These are phyloP conservation scores for Isaurus tuberculatus DNA, from an alignment of 92 coral and sea anemone species.

Conservation along the genomic window DNA sequence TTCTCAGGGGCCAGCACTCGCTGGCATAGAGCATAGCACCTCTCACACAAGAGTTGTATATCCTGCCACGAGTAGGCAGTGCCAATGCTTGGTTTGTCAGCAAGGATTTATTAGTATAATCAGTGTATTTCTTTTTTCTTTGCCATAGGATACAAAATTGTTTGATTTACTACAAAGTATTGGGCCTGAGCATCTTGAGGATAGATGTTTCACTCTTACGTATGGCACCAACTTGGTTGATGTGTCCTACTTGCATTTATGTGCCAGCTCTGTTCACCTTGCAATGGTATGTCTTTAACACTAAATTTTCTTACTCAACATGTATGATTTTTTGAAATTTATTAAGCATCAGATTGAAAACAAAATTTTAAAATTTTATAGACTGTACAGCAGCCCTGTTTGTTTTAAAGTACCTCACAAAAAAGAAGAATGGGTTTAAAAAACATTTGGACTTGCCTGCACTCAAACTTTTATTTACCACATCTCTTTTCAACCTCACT, in stretches of 20 bases:
- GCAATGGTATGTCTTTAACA: constrained; percentile 72
- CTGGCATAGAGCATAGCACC: too few species aligned
- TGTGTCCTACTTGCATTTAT: constrained; percentile 70
- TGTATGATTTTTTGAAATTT: neutral
- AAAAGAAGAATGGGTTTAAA: too few species aligned
- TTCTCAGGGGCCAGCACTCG: too few species aligned
- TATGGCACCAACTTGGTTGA: constrained; percentile 87
- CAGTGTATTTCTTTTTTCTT: neutral
- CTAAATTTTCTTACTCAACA: neutral
- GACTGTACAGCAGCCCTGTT: too few species aligned
- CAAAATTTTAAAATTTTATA: neutral
- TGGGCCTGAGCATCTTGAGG: constrained; percentile 77
- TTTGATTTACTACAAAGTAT: constrained; percentile 74
- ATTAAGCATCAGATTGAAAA: too few species aligned
- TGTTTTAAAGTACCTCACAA: too few species aligned
- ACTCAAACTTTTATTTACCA: too few species aligned
- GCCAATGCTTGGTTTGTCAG: too few species aligned
- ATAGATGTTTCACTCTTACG: constrained; percentile 79
- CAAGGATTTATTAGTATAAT: neutral
- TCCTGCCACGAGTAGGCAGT: too few species aligned
- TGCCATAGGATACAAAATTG: constrained; percentile 79
- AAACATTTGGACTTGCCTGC: too few species aligned
- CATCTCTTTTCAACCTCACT: too few species aligned
- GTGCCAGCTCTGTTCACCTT: constrained; percentile 70
- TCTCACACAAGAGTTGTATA: too few species aligned